Percentiles rank a stretch among this genome's conserved stretches.
phyloP scores from a whole-genome alignment of 2,113 vertebrate species.

The Saccopteryx bilineata region DNA sequence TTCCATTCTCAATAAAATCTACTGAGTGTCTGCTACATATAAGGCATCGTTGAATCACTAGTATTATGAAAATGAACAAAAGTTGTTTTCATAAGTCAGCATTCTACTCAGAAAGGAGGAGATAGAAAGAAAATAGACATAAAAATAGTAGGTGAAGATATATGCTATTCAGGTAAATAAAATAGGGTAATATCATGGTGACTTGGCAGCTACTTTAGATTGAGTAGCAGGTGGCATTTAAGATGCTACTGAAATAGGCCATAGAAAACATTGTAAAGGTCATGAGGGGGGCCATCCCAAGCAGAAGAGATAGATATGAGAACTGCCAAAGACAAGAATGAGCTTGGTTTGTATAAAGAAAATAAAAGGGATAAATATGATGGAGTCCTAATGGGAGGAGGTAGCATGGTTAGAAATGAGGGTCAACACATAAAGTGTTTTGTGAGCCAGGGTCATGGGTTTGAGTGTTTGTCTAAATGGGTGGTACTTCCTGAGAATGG shows the following conservation, averaged over 20 bases:
- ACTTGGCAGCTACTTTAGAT: not conserved
- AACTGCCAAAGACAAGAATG: not conserved
- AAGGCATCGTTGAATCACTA: slow-evolving; percentile 1
- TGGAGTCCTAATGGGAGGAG: not conserved
- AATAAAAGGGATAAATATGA: not conserved
- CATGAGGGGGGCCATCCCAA: not conserved
- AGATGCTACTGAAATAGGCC: not conserved
- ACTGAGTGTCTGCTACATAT: not conserved
- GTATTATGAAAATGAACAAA: slow-evolving; percentile 22
- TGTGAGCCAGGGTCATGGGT: not conserved
- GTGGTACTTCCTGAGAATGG: not conserved
- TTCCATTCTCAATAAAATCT: slow-evolving; percentile 23
- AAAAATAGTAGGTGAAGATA: not conserved
- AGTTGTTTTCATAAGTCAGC: not conserved
- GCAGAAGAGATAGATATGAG: not conserved
- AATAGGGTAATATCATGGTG: not conserved
- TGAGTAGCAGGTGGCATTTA: not conserved
- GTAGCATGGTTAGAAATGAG: not conserved
- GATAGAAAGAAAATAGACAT: not conserved
- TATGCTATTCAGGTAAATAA: not conserved
- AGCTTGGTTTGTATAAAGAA: not conserved
- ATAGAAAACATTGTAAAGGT: not conserved
- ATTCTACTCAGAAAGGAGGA: slow-evolving; percentile 4
- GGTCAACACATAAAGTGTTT: not conserved
- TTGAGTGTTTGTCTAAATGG: not conserved